Evolutionary conservation across 1,140 invertebrate species (phyloP), one percentile per base, ranked within the genome.

Genomic region (Callitettix versicolor): DNA sequence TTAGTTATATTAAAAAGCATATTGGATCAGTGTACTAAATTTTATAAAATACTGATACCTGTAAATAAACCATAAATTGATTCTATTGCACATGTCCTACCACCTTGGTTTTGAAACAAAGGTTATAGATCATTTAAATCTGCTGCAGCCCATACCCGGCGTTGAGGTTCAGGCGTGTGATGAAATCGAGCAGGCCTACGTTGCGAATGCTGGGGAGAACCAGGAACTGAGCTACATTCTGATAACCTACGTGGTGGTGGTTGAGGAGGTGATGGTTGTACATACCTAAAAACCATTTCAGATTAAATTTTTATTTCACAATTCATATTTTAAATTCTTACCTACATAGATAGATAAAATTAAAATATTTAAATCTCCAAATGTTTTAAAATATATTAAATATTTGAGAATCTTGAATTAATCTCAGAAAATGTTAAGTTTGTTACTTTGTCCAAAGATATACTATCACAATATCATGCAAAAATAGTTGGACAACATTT

Each of bases 81-180:
- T 30, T 4, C 26, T 3, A 30, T 30, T 30, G 26, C 26, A 30
- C 26, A 30, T 30, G 26, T 30, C 3, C 9, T 30, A 3, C 26
- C 26, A 30, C 26, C 26, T 30, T 30, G 26, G 9, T 30, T 30
- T 30, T 4, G 26, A 30, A 30, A 30, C 26, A 30, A 53, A 47
- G 48, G 56, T 59, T 41, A 61, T 33, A 56, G 48, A 36, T 60
- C 53, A n/a, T 60, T 58, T 38, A 58, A 9, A 30, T 30, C 26
- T 30, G 26, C 3, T 43, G 33, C 55, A 67, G 47, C 74, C 73
- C 68, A 76, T 55, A 79, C 72, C 64, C 80, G 75, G 57, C 83
- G 72, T 63, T 84, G 82, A 15, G 80, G 81, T 69, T 85, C 82
- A 7, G 82, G 82, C 3, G 83, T 85, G 60, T 84, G 84, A 63